Evolutionary conservation across 2,113 vertebrate species (phyloP).

Genomic region (Ramphastos sulfuratus): DNA sequence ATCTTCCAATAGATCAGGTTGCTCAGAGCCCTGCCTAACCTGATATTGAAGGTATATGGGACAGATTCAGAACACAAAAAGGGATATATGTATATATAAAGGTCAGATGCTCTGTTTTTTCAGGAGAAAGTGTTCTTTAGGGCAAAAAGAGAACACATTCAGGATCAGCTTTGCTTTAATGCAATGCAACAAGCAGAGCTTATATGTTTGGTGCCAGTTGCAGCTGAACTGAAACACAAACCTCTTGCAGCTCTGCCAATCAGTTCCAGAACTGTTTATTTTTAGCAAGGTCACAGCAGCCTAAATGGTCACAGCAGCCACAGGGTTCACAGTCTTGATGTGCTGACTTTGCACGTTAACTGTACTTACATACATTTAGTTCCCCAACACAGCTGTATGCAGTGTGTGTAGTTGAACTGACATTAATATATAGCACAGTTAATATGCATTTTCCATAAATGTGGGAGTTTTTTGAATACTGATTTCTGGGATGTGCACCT

Average conservation of each 20-base stretch:
- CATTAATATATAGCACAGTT: neutral
- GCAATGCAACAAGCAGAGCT: neutral
- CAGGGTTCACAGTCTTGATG: neutral
- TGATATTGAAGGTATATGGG: neutral
- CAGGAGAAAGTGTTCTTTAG: neutral
- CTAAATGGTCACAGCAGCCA: neutral
- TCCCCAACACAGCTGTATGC: neutral
- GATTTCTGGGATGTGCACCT: neutral
- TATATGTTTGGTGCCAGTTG: neutral
- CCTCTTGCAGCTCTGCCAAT: neutral
- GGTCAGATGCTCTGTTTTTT: neutral
- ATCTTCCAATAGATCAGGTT: neutral
- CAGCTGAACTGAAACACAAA: neutral
- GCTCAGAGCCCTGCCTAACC: neutral
- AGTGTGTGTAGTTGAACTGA: neutral
- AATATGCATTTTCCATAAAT: neutral
- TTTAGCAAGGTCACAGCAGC: neutral
- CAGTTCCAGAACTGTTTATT: neutral
- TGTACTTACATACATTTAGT: neutral
- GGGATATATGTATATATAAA: neutral
- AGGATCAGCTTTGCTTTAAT: neutral
- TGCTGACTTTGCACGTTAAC: neutral
- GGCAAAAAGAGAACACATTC: neutral
- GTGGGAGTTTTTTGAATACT: neutral
- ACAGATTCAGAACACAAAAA: neutral